phyloP scores from a whole-genome alignment of 2,797 vertebrate species.

The Gallinago nigripennis region DNA sequence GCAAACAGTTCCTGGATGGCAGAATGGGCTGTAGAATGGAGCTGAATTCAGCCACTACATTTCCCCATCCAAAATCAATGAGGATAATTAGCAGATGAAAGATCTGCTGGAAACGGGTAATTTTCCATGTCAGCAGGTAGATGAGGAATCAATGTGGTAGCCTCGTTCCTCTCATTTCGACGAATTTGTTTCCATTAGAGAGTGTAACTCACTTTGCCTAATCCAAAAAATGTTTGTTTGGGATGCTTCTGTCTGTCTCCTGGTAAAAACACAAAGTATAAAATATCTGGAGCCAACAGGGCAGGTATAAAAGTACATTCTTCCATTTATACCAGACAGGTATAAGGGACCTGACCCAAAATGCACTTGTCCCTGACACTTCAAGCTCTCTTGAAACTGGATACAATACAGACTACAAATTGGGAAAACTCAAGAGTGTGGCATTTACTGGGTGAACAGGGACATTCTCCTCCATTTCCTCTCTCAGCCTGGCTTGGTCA shows the following conservation, averaged over 20 bases:
- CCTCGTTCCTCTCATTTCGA: conserved; percentile 19
- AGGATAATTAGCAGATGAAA: conserved; percentile 58
- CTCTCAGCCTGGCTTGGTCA: neutral
- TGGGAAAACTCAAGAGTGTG: neutral
- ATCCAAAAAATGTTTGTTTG: neutral
- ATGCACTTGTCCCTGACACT: neutral
- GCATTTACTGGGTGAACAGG: neutral
- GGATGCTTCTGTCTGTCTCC: neutral
- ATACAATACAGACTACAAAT: neutral
- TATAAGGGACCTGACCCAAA: neutral
- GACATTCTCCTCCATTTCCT: neutral
- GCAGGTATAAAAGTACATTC: neutral
- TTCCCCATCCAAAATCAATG: conserved; percentile 58
- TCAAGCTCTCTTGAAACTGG: neutral
- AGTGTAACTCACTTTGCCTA: neutral
- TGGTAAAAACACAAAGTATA: neutral
- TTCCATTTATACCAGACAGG: neutral
- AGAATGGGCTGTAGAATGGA: neutral
- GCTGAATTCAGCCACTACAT: neutral
- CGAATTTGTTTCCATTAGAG: conserved; percentile 11
- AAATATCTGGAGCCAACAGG: neutral
- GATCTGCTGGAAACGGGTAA: neutral
- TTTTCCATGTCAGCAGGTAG: conserved; percentile 49
- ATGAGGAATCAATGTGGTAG: conserved; percentile 49
- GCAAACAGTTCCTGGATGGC: neutral